phyloP scores from a whole-genome alignment of 2,888 invertebrate species.

The Phlogophora meticulosa region DNA sequence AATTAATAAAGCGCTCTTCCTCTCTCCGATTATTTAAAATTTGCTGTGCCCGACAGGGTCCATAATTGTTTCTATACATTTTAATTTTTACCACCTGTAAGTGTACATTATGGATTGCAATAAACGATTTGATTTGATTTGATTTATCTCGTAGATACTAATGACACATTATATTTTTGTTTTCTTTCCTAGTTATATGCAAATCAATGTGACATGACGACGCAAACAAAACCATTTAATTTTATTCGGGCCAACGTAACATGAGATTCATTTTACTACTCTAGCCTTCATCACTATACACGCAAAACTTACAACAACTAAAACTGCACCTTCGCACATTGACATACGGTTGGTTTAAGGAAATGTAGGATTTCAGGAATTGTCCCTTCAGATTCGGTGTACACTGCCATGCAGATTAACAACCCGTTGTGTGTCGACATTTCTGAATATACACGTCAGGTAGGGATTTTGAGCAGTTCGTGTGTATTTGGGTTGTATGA shows the following conservation, averaged over 20 bases:
- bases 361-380: conserved; percentile 2
- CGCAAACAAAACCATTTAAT: conserved; percentile 38
- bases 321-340: conserved; percentile 7
- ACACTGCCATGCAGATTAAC: conserved; percentile 59
- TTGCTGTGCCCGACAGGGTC: no score
- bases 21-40: no score
- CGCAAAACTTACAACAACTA: background rate
- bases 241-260: conserved; percentile 33
- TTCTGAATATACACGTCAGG: conserved; percentile 40
- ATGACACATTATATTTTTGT: background rate
- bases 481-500: conserved; percentile 33
- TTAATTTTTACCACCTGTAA: no score
- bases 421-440: conserved; percentile 37
- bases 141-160: no score
- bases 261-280: conserved; percentile 46
- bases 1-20: no score
- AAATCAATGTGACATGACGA: conserved; percentile 2
- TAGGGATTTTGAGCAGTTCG: conserved; percentile 31
- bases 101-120: no score
- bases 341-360: conserved; percentile 27
- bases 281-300: conserved; percentile 17
- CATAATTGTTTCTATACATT: no score
- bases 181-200: background rate
- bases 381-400: conserved; percentile 36
- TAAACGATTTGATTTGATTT: no score